Evolutionary conservation across 2,113 vertebrate species (phyloP).

Genomic region (Oncorhynchus mykiss): DNA sequence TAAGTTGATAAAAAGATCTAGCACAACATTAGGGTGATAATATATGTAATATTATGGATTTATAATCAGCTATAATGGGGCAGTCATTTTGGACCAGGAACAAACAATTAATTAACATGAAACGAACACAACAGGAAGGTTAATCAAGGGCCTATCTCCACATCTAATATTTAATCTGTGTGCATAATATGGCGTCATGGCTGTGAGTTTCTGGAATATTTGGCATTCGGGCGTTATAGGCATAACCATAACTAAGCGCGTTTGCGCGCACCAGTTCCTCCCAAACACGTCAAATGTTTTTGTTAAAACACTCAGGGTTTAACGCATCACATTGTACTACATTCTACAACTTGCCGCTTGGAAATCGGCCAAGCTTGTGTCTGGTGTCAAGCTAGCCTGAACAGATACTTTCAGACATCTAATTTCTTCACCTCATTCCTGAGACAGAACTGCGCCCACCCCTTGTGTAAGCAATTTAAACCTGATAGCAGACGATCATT

Average conservation of each 20-base stretch:
- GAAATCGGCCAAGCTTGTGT: conserved; percentile 64
- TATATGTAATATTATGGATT: too few relatives aligned
- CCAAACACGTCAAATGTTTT: conserved; percentile 29
- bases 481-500: conserved; percentile 64
- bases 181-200: conserved; percentile 43
- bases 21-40: too few relatives aligned
- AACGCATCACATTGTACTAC: conserved; percentile 46
- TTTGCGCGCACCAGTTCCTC: background rate
- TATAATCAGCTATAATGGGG: too few relatives aligned
- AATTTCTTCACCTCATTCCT: conserved; percentile 73
- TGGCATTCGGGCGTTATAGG: conserved; percentile 27
- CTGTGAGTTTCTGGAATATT: conserved; percentile 32
- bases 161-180: background rate
- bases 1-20: too few relatives aligned
- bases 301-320: conserved; percentile 11
- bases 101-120: too few relatives aligned
- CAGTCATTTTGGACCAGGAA: too few relatives aligned
- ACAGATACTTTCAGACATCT: conserved; percentile 75
- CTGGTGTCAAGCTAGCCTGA: conserved; percentile 75
- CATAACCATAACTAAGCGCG: background rate
- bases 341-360: conserved; percentile 57
- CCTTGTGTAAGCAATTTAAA: conserved; percentile 67
- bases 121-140: too few relatives aligned
- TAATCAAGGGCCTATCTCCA: too few relatives aligned
- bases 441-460: conserved; percentile 67